These are phyloP conservation scores for Pseudochaenichthys georgianus DNA, from an alignment of 2,797 vertebrate species.

Conservation along the genomic window DNA sequence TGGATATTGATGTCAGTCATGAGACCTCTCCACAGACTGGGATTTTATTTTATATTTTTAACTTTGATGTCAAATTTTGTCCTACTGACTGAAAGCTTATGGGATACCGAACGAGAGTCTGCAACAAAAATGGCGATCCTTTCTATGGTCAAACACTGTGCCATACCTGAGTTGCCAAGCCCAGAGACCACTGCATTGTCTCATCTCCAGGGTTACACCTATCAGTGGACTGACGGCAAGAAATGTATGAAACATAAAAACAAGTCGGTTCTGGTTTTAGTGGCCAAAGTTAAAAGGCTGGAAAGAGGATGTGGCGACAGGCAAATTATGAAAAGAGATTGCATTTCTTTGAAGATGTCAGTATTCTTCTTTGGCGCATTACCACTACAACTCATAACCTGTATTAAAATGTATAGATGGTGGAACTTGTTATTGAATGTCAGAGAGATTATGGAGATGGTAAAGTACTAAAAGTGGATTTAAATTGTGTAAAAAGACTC, in stretches of 20 bases:
- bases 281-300: constrained; percentile 63
- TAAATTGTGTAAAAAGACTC: constrained; percentile 86
- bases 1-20: constrained; percentile 53
- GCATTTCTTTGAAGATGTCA: constrained; percentile 93
- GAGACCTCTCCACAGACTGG: constrained; percentile 45
- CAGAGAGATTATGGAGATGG: constrained; percentile 87
- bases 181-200: constrained; percentile 73
- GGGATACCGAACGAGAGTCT: constrained; percentile 66
- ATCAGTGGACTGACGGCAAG: constrained; percentile 52
- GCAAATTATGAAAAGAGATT: constrained; percentile 77
- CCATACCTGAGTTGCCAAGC: constrained; percentile 83
- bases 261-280: constrained; percentile 61
- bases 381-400: constrained; percentile 98
- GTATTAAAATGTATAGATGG: constrained; percentile 99
- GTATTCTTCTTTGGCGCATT: constrained; percentile 96
- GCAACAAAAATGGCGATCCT: constrained; percentile 70
- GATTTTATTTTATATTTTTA: constrained; percentile 51
- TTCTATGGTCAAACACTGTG: constrained; percentile 86
- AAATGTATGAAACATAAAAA: constrained; percentile 60
- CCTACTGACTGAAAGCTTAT: constrained; percentile 85
- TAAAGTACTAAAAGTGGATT: constrained; percentile 85
- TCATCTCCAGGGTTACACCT: constrained; percentile 55
- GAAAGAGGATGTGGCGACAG: constrained; percentile 67
- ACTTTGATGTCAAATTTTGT: constrained; percentile 77
- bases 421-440: constrained; percentile 97